Evolutionary conservation across 2,113 vertebrate genomes (phyloP).

Genomic region (Odocoileus virginianus): DNA sequence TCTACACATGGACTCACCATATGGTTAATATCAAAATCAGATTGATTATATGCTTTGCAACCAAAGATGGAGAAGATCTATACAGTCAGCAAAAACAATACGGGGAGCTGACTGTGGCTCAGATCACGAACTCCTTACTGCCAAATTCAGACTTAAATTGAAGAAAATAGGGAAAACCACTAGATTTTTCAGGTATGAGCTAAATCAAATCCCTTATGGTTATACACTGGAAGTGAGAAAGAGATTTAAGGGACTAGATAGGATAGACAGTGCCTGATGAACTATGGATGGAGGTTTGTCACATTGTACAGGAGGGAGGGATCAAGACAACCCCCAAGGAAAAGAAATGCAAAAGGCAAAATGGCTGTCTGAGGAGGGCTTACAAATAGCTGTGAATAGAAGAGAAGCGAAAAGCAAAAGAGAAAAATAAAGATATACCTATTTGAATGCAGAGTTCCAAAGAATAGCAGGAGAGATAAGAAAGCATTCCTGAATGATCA

Average conservation of each 20-base stretch:
- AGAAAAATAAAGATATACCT: not conserved
- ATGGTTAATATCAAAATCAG: not conserved
- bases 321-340: not conserved
- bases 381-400: not conserved
- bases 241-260: not conserved
- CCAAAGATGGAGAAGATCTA: not conserved
- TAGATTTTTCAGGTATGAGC: not conserved
- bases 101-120: not conserved
- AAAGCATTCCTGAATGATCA: not conserved
- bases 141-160: not conserved
- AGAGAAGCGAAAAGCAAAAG: not conserved
- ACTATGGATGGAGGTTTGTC: not conserved
- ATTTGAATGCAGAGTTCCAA: not conserved
- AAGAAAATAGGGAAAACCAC: not conserved
- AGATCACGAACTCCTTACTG: not conserved
- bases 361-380: not conserved
- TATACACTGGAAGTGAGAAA: not conserved
- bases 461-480: not conserved
- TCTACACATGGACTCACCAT: not conserved
- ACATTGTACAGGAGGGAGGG: not conserved
- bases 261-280: not conserved
- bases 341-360: not conserved
- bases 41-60: not conserved
- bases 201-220: not conserved
- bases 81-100: not conserved